Base-by-base conservation (phyloP, 1,140 invertebrate species). In the Temnothorax nylanderi region DNA sequence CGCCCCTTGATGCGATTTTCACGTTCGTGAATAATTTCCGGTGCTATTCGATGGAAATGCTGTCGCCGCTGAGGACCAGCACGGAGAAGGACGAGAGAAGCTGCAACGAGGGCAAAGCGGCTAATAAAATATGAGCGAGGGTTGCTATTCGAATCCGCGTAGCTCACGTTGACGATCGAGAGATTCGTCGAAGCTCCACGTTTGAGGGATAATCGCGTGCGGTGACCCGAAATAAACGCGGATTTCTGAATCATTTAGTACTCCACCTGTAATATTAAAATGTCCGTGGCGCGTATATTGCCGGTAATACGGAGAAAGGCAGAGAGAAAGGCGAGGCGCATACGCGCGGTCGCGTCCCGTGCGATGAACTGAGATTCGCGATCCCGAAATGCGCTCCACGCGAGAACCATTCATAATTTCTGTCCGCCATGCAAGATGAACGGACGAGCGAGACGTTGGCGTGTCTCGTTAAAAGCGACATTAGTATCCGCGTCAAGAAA, bases 21-120 rank as follows among this genome's bases (percentile, higher is more conserved):
- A 37, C 56, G 47, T 62, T 85, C 34, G 41, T 91, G 87, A 89
- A 91, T 91, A 91, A 91, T 91, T 87, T 88, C 72, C 76, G 37
- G 58, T 32, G 41, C 26, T 49, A 32, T 11, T 21, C 26, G 18
- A 37, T 47, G 67, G 34, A 60, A 87, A 76, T 58, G 54, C 21
- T 26, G 49, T 13, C 18, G 37, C 16, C 26, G 41, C 4, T 11
- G 37, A 82, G 18, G 49, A 62, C 32, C 49, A 11, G 58, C 8
- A 13, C n/a, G n/a, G 65, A 64, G 44, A 1, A 60, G 34, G 37
- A 49, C 21, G 21, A 47, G 16, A 18, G 26, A 0, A 26, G 26
- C 26, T 44, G 69, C 32, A 26, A 37, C 41, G 65, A 54, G 34
- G 72, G 69, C 41, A 74, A 74, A 67, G 16, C 41, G 62, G 13